phyloP scores from a whole-genome alignment of 2,113 vertebrate species.

The Chaetodon trifascialis region DNA sequence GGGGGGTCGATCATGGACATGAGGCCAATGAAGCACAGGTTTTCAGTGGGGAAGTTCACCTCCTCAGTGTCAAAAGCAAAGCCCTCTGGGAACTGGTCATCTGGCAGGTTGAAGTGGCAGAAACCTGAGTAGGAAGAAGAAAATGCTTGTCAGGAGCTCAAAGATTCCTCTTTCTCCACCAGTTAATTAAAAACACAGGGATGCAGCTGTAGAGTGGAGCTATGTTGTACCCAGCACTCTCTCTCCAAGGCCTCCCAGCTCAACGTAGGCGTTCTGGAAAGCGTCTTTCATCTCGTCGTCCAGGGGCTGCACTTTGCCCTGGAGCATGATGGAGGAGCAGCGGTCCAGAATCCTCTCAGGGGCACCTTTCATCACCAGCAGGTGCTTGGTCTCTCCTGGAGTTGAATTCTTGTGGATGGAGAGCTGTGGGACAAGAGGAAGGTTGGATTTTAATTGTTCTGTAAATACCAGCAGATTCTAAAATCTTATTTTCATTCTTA shows the following conservation, averaged over 20 bases:
- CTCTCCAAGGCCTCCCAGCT: constrained; percentile 92
- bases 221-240: constrained; percentile 87
- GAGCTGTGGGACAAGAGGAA: constrained; percentile 78
- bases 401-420: constrained; percentile 90
- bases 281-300: constrained; percentile 91
- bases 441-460: neutral
- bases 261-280: constrained; percentile 92
- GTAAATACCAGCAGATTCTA: neutral
- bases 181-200: neutral
- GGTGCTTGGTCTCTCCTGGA: constrained; percentile 81
- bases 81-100: constrained; percentile 88
- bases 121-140: constrained; percentile 83
- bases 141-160: neutral
- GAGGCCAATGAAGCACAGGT: constrained; percentile 93
- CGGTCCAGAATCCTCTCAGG: constrained; percentile 94
- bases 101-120: constrained; percentile 87
- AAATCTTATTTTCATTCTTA: neutral
- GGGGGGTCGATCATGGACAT: constrained; percentile 96
- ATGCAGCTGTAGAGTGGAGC: neutral
- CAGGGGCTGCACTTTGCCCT: constrained; percentile 89
- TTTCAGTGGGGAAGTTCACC: constrained; percentile 91
- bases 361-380: constrained; percentile 95
- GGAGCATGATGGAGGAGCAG: constrained; percentile 89
- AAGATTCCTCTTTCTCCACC: neutral
- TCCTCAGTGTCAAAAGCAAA: constrained; percentile 91